Conservation (phyloP, 2,888 invertebrate genomes). For the Ernsta delagoae region DNA sequence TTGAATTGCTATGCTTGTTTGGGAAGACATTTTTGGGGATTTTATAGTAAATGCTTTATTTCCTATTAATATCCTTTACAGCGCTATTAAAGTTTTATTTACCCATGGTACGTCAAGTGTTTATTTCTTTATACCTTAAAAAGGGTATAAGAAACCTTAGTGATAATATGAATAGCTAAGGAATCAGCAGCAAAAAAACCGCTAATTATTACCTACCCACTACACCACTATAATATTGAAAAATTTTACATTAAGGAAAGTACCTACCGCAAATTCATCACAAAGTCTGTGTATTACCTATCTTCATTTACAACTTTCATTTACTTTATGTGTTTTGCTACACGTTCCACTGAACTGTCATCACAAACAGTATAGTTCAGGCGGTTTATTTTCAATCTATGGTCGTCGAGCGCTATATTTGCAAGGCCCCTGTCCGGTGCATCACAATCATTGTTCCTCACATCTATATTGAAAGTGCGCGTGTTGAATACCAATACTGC, state of each 20-base stretch:
- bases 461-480: conserved; percentile 80
- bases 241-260: no score
- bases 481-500: conserved; percentile 74
- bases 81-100: no score
- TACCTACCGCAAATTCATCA: no score
- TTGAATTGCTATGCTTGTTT: conserved; percentile 8
- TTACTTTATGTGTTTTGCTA: not conserved
- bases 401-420: conserved; percentile 63
- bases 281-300: not conserved
- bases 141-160: no score
- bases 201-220: no score
- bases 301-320: not conserved
- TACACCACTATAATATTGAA: no score
- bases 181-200: no score
- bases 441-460: conserved; percentile 79
- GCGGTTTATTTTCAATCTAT: conserved; percentile 73
- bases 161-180: no score
- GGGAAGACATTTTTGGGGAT: not conserved
- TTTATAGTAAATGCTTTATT: not conserved
- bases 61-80: no score
- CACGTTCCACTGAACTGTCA: conserved; percentile 2
- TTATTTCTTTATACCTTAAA: no score
- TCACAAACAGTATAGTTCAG: conserved; percentile 24
- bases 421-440: conserved; percentile 64
- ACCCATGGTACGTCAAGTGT: no score